Evolutionary conservation across 2,888 invertebrate genomes (phyloP), one percentile per base, ranked within the genome.

Genomic region (Piscicola geometra): DNA sequence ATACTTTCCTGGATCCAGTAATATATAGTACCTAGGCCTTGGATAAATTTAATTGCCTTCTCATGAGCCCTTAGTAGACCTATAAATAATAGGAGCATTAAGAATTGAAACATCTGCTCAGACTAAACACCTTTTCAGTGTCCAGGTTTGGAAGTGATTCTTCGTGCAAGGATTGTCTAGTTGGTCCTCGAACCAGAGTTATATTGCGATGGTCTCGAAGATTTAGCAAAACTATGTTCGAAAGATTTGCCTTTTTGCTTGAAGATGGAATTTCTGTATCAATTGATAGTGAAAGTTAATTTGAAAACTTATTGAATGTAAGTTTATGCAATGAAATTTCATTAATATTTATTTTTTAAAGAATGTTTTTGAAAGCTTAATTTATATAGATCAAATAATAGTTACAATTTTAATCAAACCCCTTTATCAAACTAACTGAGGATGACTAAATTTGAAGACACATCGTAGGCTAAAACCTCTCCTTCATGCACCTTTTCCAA

Each of bases 351-450:
- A 9, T 47, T 15, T 15, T 15, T 47, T 15, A 47, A 47, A 15
- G 50, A 47, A 47, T 47, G 21, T 47, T n/a, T n/a, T n/a, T n/a
- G n/a, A n/a, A n/a, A n/a, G n/a, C n/a, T n/a, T n/a, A n/a, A n/a
- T n/a, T n/a, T n/a, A n/a, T n/a, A n/a, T n/a, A n/a, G n/a, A n/a
- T n/a, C n/a, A n/a, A n/a, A n/a, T n/a, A n/a, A n/a, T n/a, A n/a
- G n/a, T n/a, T n/a, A n/a, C n/a, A n/a, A n/a, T n/a, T n/a, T n/a
- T n/a, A n/a, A n/a, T n/a, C n/a, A n/a, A n/a, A n/a, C n/a, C n/a
- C n/a, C n/a, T n/a, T n/a, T n/a, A n/a, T n/a, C n/a, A 56, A 56
- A 56, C 60, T 56, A 15, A 56, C 60, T 56, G 21, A 56, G 60
- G n/a, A 56, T 56, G 5, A 56, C 60, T 18, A 56, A 15, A n/a